Percentiles rank a stretch among this genome's conserved stretches.
These are phyloP conservation scores for Brachyrhaphis roseni DNA, from an alignment of 2,797 vertebrate genomes.

Conservation along the genomic window DNA sequence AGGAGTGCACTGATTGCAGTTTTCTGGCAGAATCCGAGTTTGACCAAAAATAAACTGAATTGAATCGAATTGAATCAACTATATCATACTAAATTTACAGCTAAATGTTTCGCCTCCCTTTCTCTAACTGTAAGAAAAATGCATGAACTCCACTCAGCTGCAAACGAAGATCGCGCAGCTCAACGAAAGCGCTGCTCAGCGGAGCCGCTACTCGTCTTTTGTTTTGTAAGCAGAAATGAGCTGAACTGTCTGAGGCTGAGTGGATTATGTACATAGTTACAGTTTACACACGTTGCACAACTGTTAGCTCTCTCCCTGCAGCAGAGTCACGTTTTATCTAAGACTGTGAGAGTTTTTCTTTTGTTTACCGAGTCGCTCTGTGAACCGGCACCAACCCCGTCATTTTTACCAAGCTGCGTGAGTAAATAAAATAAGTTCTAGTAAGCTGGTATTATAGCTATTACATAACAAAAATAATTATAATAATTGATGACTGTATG, in stretches of 20 bases:
- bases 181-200: background rate
- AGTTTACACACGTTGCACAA: constrained; percentile 10
- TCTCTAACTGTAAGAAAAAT: background rate
- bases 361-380: background rate
- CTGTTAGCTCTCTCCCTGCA: background rate
- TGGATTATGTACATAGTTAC: background rate
- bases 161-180: background rate
- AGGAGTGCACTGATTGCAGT: background rate
- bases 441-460: background rate
- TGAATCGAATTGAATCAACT: background rate
- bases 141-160: background rate
- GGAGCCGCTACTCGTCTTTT: background rate
- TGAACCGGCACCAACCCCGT: background rate
- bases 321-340: background rate
- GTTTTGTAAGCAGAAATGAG: background rate
- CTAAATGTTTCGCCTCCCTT: background rate
- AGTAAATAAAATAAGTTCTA: background rate
- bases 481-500: too few relatives aligned
- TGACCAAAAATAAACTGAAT: background rate
- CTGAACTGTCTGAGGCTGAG: background rate
- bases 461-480: too few relatives aligned
- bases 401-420: background rate
- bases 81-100: background rate
- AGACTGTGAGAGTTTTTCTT: background rate
- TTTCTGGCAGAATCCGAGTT: too few relatives aligned